Conservation (phyloP, 2,113 vertebrate species). For the Mormyrus iriodes region DNA sequence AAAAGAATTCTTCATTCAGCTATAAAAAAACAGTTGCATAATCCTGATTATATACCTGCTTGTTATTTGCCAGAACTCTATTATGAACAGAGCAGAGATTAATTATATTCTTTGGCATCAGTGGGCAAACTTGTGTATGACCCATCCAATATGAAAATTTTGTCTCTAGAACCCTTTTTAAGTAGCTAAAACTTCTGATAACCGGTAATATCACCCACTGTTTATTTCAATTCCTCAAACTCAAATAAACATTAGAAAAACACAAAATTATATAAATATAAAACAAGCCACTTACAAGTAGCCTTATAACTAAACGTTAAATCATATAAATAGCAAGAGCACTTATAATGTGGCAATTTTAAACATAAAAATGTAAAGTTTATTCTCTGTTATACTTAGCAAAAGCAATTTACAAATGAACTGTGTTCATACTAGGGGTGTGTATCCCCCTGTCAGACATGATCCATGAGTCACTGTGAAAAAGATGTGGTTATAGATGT, state of each 20-base stretch:
- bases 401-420: not conserved
- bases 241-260: not conserved
- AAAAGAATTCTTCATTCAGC: not conserved
- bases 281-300: not conserved
- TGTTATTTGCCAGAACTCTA: slow-evolving; percentile 31
- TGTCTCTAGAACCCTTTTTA: not conserved
- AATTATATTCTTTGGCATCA: slow-evolving; percentile 31
- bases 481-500: not conserved
- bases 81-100: slow-evolving; percentile 33
- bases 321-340: not conserved
- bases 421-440: not conserved
- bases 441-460: not conserved
- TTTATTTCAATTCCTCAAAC: not conserved
- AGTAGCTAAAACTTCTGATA: not conserved
- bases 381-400: not conserved
- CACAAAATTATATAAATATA: not conserved
- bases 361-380: not conserved
- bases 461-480: not conserved
- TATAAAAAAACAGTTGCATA: slow-evolving; percentile 17
- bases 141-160: not conserved
- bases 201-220: not conserved
- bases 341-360: not conserved
- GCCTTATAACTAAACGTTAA: not conserved
- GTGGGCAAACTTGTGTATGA: slow-evolving; percentile 22
- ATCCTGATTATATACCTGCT: slow-evolving; percentile 35